Evolutionary conservation across 2,888 invertebrate species (phyloP).

Genomic region (Gandaritis pyraliata): DNA sequence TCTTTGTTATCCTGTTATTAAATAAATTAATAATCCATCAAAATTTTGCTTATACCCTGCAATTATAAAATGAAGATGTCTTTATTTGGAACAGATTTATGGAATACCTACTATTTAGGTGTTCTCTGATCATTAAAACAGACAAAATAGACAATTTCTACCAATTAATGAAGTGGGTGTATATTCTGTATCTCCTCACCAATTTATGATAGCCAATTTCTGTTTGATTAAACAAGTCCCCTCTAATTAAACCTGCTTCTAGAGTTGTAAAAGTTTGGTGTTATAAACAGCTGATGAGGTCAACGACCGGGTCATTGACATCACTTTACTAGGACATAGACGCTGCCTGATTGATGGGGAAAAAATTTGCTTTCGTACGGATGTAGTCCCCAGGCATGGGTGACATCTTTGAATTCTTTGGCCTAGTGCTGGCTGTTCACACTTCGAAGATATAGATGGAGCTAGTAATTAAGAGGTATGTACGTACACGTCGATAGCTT

Average conservation of each 20-base stretch:
- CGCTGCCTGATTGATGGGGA: conserved; percentile 41
- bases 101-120: conserved; percentile 14
- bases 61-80: conserved; percentile 23
- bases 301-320: conserved; percentile 47
- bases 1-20: not conserved
- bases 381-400: too few species aligned
- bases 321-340: conserved; percentile 43
- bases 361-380: too few species aligned
- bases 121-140: conserved; percentile 22
- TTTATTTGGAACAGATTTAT: conserved; percentile 19
- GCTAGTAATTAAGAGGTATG: too few species aligned
- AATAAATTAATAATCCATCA: conserved; percentile 17
- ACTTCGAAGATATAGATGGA: too few species aligned
- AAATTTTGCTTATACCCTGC: conserved; percentile 4
- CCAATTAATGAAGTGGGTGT: conserved; percentile 32
- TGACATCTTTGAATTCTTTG: too few species aligned
- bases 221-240: conserved; percentile 38
- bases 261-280: conserved; percentile 36
- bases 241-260: conserved; percentile 35
- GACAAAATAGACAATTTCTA: conserved; percentile 22
- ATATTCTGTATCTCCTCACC: conserved; percentile 8
- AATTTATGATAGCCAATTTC: conserved; percentile 36
- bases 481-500: too few species aligned
- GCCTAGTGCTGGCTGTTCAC: too few species aligned
- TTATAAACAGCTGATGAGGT: conserved; percentile 53